phyloP scores from a whole-genome alignment of 2,888 invertebrate genomes.

The Allacma fusca region DNA sequence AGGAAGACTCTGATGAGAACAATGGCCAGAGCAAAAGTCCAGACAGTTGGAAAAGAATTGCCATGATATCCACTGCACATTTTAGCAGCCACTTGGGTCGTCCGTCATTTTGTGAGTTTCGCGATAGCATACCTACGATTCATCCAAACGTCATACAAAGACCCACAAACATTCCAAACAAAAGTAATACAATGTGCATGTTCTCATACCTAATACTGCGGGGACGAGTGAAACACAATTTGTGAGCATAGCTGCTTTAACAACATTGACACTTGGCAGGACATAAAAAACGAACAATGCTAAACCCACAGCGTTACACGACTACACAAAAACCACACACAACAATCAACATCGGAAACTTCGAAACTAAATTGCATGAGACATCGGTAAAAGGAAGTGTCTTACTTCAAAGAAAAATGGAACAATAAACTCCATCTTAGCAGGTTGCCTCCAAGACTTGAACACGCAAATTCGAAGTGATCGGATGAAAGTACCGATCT shows the following conservation, averaged over 20 bases:
- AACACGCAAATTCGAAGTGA: constrained; percentile 88
- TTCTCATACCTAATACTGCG: constrained; percentile 76
- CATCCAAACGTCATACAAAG: background rate
- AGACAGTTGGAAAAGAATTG: constrained; percentile 87
- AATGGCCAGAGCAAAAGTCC: constrained; percentile 93
- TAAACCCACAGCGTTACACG: constrained; percentile 85
- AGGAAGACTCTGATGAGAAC: constrained; percentile 68
- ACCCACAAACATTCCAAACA: background rate
- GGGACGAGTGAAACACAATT: constrained; percentile 95
- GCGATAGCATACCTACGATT: constrained; percentile 75
- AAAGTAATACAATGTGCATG: background rate
- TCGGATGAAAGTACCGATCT: constrained; percentile 84
- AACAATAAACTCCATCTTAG: constrained; percentile 71
- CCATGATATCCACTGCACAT: constrained; percentile 74
- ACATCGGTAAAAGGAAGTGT: background rate
- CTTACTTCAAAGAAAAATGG: constrained; percentile 75
- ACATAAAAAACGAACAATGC: constrained; percentile 86
- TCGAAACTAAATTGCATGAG: no score
- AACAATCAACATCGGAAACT: background rate
- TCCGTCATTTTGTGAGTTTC: constrained; percentile 79
- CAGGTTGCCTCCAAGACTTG: constrained; percentile 83
- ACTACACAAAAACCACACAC: constrained; percentile 66
- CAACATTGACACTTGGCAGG: constrained; percentile 89
- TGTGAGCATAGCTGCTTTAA: constrained; percentile 94
- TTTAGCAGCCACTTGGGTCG: constrained; percentile 58